Evolutionary conservation across 2,888 invertebrate genomes (phyloP), one percentile per base, ranked within the genome.

Genomic region (Megaustenia siamemsis): DNA sequence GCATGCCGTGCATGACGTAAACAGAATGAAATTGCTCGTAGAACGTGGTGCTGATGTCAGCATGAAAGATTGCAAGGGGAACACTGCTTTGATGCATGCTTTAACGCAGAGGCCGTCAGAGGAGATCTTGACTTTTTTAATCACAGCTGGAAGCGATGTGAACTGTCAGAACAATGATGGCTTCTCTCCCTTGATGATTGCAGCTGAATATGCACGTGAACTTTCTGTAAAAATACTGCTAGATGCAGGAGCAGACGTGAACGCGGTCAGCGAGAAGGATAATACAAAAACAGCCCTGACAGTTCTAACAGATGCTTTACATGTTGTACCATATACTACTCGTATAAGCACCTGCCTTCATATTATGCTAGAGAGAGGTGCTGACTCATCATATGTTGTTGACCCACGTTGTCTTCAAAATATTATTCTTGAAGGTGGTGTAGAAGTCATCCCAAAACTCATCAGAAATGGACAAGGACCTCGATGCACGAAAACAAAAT

Each of bases 131-230:
- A 5, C 10, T 35, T n/a, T n/a, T n/a, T n/a, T n/a, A n/a, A n/a
- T n/a, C n/a, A n/a, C n/a, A n/a, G n/a, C n/a, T n/a, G n/a, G 60
- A 21, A 53, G 0, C 15, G 49, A 77, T 77, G 38, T 77, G 21
- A 77, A 77, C 40, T 18, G 53, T 6, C 77, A 77, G 18, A 77
- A 60, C 60, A 56, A 56, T 12, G n/a, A n/a, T 4, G 77, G 66
- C 12, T 66, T 28, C 2, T 66, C 66, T 8, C 66, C 66, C 21
- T 15, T 66, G 66, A 66, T 66, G 66, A 32, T 66, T 1, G 66
- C 66, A 28, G 66, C 32, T 6, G 32, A 4, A 28, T 28, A 66
- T 28, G 4, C n/a, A 21, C 32, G 0, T n/a, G n/a, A 4, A 66
- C 8, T 10, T 21, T 8, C n/a, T 12, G 6, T 66, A 66, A 10